Evolutionary conservation across 2,113 vertebrate genomes (phyloP).

Genomic region (Elephantulus edwardii): DNA sequence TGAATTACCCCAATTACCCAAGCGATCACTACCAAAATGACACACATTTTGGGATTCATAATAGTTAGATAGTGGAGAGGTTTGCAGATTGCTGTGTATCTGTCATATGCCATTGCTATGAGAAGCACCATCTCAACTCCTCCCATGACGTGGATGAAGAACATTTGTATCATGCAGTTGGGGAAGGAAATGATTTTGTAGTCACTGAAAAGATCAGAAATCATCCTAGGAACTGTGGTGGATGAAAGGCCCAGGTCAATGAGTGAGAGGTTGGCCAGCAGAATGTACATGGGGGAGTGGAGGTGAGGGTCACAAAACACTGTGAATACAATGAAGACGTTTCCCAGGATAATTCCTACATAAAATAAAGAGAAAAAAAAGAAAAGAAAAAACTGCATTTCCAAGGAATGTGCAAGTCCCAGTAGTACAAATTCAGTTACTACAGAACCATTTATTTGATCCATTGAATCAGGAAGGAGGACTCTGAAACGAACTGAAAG

Average conservation of each 20-base stretch:
- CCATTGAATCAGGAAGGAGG: constrained; percentile 54
- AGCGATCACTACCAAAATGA: constrained; percentile 34
- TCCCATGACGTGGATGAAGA: constrained; percentile 77
- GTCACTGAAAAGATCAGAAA: constrained; percentile 66
- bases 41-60: constrained; percentile 63
- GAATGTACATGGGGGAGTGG: constrained; percentile 75
- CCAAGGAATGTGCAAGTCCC: constrained; percentile 62
- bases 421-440: constrained; percentile 72
- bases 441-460: constrained; percentile 58
- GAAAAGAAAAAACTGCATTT: constrained; percentile 59
- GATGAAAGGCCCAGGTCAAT: constrained; percentile 75
- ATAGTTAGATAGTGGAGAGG: constrained; percentile 72
- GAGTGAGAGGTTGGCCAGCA: constrained; percentile 74
- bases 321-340: constrained; percentile 68
- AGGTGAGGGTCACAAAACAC: constrained; percentile 61
- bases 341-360: constrained; percentile 72
- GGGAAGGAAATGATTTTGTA: constrained; percentile 67
- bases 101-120: constrained; percentile 72
- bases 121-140: constrained; percentile 73
- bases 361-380: constrained; percentile 67
- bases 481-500: constrained; percentile 34
- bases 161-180: constrained; percentile 74
- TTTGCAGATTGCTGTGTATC: constrained; percentile 73
- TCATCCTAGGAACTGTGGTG: constrained; percentile 71
- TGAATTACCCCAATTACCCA: constrained; percentile 66